Base-by-base conservation (phyloP, 2,797 vertebrate genomes). In the Bufotes viridis region DNA sequence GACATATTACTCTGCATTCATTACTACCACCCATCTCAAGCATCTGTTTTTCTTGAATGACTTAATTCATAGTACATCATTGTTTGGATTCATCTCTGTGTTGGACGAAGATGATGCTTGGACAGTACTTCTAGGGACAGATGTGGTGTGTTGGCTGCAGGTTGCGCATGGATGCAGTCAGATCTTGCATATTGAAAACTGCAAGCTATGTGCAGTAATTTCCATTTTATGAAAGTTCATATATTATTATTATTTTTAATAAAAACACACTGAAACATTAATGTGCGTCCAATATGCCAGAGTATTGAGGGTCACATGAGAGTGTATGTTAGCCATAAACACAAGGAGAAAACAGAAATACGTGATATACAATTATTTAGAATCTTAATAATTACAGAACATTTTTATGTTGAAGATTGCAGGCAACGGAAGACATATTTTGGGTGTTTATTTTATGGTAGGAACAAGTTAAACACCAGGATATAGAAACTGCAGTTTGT, bases 41-140 rank as follows among this genome's bases (percentile, higher is more conserved):
- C 84, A 89, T 82, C 88, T 89, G 88, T n/a, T 79, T 72, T 55
- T 82, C 78, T 15, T 42, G 60, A 87, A 82, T 89, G 34, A 86
- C 79, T 70, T 89, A 82, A 87, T 86, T 42, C 70, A 22, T 74
- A 69, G 81, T 87, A 83, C 88, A 86, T 89, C 88, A 89, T 87
- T 83, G 80, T 81, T 89, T 87, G 88, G 88, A 89, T 83, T 29
- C 88, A 53, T 42, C 82, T 20, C 80, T 83, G 9, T 57, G 78
- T 34, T 78, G 72, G 74, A 89, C 42, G 84, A 2, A 86, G 88
- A 87, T 70, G 79, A 78, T 82, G 61, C 74, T 89, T 89, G 88
- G 88, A 86, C 76, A 61, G 34, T 72, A 74, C 34, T 76, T 17
- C 49, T 51, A 34, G 78, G 75, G 51, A 84, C 88, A 89, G 88